Percentiles rank a stretch among this genome's conserved stretches.
phyloP scores from a whole-genome alignment of 2,888 invertebrate genomes.

The Drosophila pseudotalamancana region DNA sequence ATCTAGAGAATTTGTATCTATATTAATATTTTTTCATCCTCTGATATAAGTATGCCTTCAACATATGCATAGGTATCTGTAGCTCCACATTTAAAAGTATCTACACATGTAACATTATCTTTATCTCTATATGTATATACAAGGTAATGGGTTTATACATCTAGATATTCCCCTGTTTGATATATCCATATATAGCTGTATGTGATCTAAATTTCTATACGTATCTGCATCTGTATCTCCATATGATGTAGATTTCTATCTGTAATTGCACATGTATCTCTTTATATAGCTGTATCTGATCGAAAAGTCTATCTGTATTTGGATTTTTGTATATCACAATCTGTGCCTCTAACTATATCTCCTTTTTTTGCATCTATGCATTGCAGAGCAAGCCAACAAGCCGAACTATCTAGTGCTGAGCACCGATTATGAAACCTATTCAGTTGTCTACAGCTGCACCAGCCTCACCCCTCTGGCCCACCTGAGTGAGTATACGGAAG shows the following conservation, averaged over 20 bases:
- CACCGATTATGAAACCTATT: slow-evolving; percentile 87
- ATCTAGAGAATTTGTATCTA: too few relatives aligned
- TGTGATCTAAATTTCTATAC: too few relatives aligned
- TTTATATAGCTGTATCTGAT: not conserved
- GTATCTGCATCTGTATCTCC: not conserved
- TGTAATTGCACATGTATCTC: not conserved
- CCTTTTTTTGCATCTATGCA: not conserved
- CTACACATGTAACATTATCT: not conserved
- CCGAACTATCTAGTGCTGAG: slow-evolving; percentile 86
- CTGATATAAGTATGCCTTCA: too few relatives aligned
- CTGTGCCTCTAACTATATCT: not conserved
- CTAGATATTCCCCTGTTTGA: too few relatives aligned
- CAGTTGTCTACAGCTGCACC: slow-evolving; percentile 87
- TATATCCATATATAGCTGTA: not conserved
- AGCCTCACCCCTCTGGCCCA: slow-evolving; percentile 70
- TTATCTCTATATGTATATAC: not conserved
- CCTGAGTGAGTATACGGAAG: slow-evolving; percentile 74
- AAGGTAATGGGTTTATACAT: too few relatives aligned
- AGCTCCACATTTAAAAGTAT: too few relatives aligned
- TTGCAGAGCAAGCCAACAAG: slow-evolving; percentile 39
- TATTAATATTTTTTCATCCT: too few relatives aligned
- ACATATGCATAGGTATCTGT: too few relatives aligned
- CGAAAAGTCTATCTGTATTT: too few relatives aligned
- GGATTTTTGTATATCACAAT: not conserved
- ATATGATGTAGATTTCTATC: too few relatives aligned